Evolutionary conservation across 2,888 invertebrate genomes (phyloP), one percentile per base, ranked within the genome.

Genomic region (Piscicola geometra): DNA sequence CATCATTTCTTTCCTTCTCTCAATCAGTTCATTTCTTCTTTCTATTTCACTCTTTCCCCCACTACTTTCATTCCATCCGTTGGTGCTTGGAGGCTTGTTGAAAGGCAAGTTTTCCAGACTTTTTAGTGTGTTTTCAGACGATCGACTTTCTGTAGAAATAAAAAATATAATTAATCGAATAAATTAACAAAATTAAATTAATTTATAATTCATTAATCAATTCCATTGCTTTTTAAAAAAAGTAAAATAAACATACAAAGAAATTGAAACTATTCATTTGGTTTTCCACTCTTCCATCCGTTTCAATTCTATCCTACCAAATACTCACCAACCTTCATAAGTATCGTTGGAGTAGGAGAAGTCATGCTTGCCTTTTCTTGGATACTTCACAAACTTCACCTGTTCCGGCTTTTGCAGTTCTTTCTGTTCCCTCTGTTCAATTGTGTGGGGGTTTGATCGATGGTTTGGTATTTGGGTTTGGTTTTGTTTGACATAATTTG

Each of bases 281-380:
- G n/a, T n/a, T n/a, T n/a, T n/a, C n/a, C n/a, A n/a, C n/a, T n/a
- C n/a, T n/a, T n/a, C n/a, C n/a, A n/a, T n/a, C n/a, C n/a, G n/a
- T n/a, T n/a, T n/a, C n/a, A n/a, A n/a, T n/a, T n/a, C n/a, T n/a
- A n/a, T n/a, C n/a, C n/a, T n/a, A n/a, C n/a, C n/a, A n/a, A n/a
- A n/a, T n/a, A n/a, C n/a, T n/a, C n/a, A n/a, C n/a, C n/a, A 5
- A 25, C 60, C 60, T 56, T 56, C 15, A 21, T 56, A 56, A 15
- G 60, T 56, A n/a, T 56, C 60, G 60, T 56, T 56, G 60, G 60
- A 56, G 60, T 56, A 56, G 60, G 60, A 56, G n/a, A 56, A 56
- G 25, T 56, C 60, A 5, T 56, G 21, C 3, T 21, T 5, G 5
- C n/a, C 60, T 21, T 56, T 56, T 21, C 25, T 56, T 9, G 3